Evolutionary conservation across 1,140 invertebrate species (phyloP).

Genomic region (Drosophila saltans): DNA sequence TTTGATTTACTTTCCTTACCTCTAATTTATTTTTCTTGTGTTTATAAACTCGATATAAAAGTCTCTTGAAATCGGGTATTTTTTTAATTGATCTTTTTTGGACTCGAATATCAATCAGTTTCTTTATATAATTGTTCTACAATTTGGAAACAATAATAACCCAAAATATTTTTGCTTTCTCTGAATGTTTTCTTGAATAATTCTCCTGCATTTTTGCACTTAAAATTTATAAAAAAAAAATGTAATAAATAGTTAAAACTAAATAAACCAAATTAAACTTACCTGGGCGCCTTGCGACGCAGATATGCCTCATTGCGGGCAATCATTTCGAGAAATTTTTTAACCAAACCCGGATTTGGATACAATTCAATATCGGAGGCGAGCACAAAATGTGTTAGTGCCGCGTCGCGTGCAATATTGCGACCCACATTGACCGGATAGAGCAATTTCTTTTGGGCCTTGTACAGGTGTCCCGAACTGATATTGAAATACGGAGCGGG

Average conservation of each 20-base stretch:
- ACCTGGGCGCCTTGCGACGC: conserved; percentile 80
- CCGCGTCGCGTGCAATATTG: conserved; percentile 92
- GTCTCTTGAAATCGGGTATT: too few species aligned
- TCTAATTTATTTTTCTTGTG: too few species aligned
- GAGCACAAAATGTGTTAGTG: conserved; percentile 92
- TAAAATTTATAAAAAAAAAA: not conserved
- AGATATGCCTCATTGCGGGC: conserved; percentile 88
- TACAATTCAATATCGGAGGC: conserved; percentile 95
- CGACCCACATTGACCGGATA: conserved; percentile 95
- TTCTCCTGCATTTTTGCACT: too few species aligned
- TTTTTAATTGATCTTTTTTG: too few species aligned
- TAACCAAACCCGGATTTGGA: conserved; percentile 90
- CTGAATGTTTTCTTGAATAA: too few species aligned
- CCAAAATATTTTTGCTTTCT: too few species aligned
- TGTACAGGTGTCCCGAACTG: conserved; percentile 88
- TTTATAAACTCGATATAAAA: too few species aligned
- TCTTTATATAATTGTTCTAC: not conserved
- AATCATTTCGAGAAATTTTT: conserved; percentile 92
- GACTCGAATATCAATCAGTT: too few species aligned
- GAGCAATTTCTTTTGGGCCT: conserved; percentile 90
- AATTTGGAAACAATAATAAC: not conserved
- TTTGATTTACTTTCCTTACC: too few species aligned
- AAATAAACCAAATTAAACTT: not conserved
- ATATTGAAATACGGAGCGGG: conserved; percentile 88
- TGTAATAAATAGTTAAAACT: not conserved